These are phyloP conservation scores for Mastomys natalensis DNA, from an alignment of 2,113 vertebrate genomes.

Conservation along the genomic window DNA sequence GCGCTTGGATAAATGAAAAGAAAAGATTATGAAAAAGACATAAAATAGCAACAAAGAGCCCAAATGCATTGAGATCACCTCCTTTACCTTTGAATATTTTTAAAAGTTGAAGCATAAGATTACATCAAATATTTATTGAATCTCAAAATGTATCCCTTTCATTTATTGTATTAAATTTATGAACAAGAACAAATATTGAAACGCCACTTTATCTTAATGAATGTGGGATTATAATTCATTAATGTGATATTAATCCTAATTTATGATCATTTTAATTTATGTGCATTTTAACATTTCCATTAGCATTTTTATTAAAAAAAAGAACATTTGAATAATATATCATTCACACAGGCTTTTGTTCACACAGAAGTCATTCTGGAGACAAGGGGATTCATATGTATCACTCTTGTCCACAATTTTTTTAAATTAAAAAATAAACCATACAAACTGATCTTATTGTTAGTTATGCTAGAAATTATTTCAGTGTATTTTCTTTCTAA, in stretches of 20 bases:
- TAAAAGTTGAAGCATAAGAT: conserved; percentile 69
- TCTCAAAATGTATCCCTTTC: conserved; percentile 50
- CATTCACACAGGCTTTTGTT: conserved; percentile 60
- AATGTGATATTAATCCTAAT: conserved; percentile 77
- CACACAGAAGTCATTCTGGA: conserved; percentile 28
- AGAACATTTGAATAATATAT: conserved; percentile 71
- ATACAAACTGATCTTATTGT: conserved; percentile 19
- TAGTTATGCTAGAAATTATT: conserved; percentile 31
- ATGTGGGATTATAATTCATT: conserved; percentile 76
- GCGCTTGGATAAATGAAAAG: conserved; percentile 66
- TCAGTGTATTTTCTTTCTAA: neutral
- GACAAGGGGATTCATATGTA: neutral
- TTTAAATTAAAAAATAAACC: conserved; percentile 48
- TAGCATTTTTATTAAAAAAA: conserved; percentile 77
- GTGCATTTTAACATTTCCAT: conserved; percentile 74
- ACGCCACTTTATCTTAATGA: conserved; percentile 79
- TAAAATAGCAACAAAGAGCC: conserved; percentile 60
- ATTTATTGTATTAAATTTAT: conserved; percentile 73
- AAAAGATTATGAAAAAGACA: conserved; percentile 68
- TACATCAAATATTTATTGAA: conserved; percentile 77
- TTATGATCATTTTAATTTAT: conserved; percentile 75
- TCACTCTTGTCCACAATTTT: neutral
- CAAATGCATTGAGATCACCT: conserved; percentile 51
- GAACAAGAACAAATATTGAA: conserved; percentile 79
- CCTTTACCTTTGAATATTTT: conserved; percentile 63